Evolutionary conservation across 2,888 invertebrate genomes (phyloP).

Genomic region (Hermaeophaga mercurialis): DNA sequence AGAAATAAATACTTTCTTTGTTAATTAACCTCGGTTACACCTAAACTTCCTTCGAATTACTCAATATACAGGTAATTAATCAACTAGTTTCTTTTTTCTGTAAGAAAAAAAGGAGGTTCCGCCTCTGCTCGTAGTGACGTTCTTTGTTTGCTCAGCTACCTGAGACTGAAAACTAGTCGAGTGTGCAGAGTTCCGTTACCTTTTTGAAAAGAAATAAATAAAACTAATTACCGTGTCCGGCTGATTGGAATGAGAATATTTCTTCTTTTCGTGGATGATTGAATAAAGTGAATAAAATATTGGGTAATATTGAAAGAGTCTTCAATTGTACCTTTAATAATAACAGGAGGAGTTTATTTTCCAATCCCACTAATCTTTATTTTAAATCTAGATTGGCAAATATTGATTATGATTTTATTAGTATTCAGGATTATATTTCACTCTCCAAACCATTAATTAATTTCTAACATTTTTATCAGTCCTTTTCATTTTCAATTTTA

Average conservation of each 20-base stretch:
- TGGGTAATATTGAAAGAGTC: too few relatives aligned
- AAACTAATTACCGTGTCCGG: conserved; percentile 16
- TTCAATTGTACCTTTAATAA: too few relatives aligned
- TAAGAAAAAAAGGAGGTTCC: neutral
- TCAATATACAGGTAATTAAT: neutral
- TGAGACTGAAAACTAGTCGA: conserved; percentile 9
- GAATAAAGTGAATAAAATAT: conserved; percentile 7
- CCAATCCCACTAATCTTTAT: too few relatives aligned
- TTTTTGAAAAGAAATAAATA: conserved; percentile 17
- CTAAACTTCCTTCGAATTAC: neutral
- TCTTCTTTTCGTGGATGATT: conserved; percentile 5
- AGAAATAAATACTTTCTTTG: neutral
- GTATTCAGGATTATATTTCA: too few relatives aligned
- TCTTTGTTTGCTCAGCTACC: conserved; percentile 6
- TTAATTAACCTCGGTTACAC: conserved; percentile 4
- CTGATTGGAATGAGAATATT: conserved; percentile 12
- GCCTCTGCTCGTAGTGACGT: conserved; percentile 1
- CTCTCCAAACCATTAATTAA: too few relatives aligned
- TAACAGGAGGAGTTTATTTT: too few relatives aligned
- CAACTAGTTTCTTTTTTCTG: neutral
- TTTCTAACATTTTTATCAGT: too few relatives aligned
- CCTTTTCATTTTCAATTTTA: too few relatives aligned
- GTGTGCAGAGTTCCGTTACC: conserved; percentile 8
- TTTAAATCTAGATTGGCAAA: too few relatives aligned
- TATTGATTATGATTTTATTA: too few relatives aligned